Evolutionary conservation across 1,140 invertebrate species (phyloP).

Genomic region (Triops longicaudatus): DNA sequence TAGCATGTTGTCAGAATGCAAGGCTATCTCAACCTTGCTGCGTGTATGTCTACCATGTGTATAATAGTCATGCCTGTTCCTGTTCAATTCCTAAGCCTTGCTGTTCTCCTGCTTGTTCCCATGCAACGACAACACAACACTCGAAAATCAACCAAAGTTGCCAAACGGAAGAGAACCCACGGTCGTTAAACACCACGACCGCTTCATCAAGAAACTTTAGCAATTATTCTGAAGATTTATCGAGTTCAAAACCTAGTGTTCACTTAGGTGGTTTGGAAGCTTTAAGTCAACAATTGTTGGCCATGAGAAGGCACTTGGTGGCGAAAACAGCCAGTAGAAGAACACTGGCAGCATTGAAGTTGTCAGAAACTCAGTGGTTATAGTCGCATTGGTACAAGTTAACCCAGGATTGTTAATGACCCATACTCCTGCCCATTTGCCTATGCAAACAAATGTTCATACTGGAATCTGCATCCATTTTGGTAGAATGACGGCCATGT

Average conservation of each 20-base stretch:
- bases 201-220: background rate
- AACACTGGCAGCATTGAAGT: background rate
- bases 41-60: background rate
- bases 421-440: background rate
- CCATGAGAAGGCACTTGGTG: background rate
- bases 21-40: background rate
- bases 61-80: background rate
- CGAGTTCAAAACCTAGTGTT: background rate
- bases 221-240: background rate
- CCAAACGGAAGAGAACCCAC: background rate
- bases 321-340: background rate
- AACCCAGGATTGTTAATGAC: background rate
- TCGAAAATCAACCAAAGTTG: background rate
- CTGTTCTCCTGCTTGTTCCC: background rate
- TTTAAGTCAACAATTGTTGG: conserved; percentile 1
- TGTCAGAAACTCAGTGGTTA: background rate
- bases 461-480: background rate
- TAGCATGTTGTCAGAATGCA: background rate
- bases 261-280: background rate
- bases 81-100: background rate
- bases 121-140: background rate
- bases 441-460: background rate
- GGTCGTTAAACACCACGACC: background rate
- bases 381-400: background rate
- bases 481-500: background rate